phyloP scores from a whole-genome alignment of 2,888 invertebrate genomes.

The Listrodromus nycthemerus region DNA sequence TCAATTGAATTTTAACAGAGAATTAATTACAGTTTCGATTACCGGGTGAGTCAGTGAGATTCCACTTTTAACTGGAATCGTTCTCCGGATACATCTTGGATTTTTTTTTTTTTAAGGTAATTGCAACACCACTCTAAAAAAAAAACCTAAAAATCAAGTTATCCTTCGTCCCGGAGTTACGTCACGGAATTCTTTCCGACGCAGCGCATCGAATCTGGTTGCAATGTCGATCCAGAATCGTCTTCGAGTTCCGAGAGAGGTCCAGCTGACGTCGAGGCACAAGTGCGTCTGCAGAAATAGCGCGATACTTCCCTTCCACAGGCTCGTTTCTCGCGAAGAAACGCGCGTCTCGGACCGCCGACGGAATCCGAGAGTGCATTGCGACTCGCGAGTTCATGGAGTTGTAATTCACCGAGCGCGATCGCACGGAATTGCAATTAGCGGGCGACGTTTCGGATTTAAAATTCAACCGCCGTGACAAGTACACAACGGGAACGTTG shows the following conservation, averaged over 20 bases:
- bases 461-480: constrained; percentile 12
- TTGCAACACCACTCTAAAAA: background rate
- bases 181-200: background rate
- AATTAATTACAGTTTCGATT: too few relatives aligned
- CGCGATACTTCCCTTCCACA: constrained; percentile 36
- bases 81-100: too few relatives aligned
- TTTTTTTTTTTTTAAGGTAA: background rate
- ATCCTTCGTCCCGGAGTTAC: background rate
- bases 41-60: too few relatives aligned
- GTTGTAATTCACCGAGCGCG: constrained; percentile 40
- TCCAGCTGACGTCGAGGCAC: constrained; percentile 63
- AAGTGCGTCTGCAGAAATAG: constrained; percentile 65
- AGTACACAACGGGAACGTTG: constrained; percentile 20
- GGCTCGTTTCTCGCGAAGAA: constrained; percentile 29
- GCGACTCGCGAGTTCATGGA: constrained; percentile 13
- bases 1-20: too few relatives aligned
- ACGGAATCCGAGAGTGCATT: constrained; percentile 26
- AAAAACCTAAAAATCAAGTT: background rate
- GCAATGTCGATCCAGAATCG: constrained; percentile 47
- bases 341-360: constrained; percentile 29
- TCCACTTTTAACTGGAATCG: too few relatives aligned
- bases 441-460: constrained; percentile 51
- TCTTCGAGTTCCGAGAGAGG: constrained; percentile 49
- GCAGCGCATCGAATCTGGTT: constrained; percentile 41
- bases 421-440: constrained; percentile 58